These are phyloP conservation scores for Parazoanthus darwini DNA, from an alignment of 92 coral and sea anemone species.

Conservation along the genomic window DNA sequence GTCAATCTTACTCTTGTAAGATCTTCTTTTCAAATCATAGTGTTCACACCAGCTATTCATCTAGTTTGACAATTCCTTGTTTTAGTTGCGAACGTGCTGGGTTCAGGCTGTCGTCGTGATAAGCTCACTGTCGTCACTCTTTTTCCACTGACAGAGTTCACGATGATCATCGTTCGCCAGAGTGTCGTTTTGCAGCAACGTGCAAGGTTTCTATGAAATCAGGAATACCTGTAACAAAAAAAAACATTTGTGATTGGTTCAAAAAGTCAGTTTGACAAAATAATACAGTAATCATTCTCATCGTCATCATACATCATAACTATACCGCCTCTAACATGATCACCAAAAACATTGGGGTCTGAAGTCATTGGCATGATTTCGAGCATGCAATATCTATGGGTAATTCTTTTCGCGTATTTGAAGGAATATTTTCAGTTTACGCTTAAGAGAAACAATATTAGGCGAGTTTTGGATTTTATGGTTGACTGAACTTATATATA, in stretches of 20 bases:
- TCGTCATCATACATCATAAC: background rate
- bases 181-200: conserved; percentile 65
- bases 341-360: no score
- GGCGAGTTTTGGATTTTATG: no score
- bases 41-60: no score
- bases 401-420: no score
- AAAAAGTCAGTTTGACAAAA: background rate
- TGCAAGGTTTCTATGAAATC: conserved; percentile 79
- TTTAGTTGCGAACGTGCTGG: background rate
- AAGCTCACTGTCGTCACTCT: background rate
- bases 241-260: background rate
- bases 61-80: background rate
- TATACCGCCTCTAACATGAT: no score
- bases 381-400: no score
- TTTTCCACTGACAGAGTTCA: background rate
- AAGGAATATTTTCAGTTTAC: no score
- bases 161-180: background rate
- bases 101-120: background rate
- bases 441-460: no score
- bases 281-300: background rate
- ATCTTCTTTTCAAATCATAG: background rate
- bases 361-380: no score
- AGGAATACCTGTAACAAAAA: conserved; percentile 75
- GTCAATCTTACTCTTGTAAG: conserved; percentile 1
- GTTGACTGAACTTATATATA: no score